Base-by-base conservation (phyloP, 2,113 vertebrate species). In the Poeciliopsis occidentalis region DNA sequence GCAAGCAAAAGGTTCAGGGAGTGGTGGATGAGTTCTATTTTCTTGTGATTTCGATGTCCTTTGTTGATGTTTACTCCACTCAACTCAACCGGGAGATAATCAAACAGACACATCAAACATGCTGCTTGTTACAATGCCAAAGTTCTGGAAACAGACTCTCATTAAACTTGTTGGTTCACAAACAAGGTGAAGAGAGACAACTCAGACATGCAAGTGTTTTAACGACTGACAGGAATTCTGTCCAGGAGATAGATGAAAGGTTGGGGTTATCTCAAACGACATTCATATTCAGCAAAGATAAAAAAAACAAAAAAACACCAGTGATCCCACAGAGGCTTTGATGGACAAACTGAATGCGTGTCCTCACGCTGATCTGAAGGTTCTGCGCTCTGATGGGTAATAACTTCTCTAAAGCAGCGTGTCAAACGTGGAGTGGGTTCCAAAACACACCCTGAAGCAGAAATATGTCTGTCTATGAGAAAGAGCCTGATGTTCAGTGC, bases 61-160 rank as follows among this genome's bases (percentile, higher is more conserved):
- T 87, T 83, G 89, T 89, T 84, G 75, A 76, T 85, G 87, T 91
- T 92, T 91, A 89, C 67, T 88, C 67, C 64, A 85, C 80, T 87
- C 67, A 72, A 78, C 78, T 87, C 84, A 85, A 91, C 85, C 76
- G 81, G 72, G 84, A 80, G 85, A 83, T 87, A 92, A 92, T 93
- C 89, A 91, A 91, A 91, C 78, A 86, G 78, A 78, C 88, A 87
- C 85, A 92, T 92, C 84, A 91, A 93, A 87, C 76, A 76, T 78
- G 75, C 83, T 76, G 81, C 88, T 89, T 89, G 91, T 86, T 93
- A 90, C 81, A 85, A 85, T 83, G 83, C 64, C 81, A 89, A 85
- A 84, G 81, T 84, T 91, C 80, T 76, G 64, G 60, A 83, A 75
- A 89, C 78, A 85, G 71, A 68, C 78, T 76, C 88, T 92, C 90